phyloP scores from a whole-genome alignment of 2,113 vertebrate genomes.

The Heterochromis multidens region DNA sequence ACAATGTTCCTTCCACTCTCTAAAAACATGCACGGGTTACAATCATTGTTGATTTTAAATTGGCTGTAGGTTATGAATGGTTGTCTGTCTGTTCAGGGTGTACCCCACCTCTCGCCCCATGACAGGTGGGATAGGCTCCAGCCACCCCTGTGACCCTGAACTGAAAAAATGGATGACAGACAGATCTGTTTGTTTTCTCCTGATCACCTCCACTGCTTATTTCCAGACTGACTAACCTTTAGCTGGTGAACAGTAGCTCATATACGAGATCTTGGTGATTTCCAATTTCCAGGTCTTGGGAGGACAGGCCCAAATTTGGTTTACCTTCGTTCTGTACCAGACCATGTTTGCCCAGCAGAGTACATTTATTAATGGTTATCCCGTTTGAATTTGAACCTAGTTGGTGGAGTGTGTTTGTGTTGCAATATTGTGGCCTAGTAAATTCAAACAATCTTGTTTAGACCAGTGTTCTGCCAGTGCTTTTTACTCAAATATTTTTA shows the following conservation, averaged over 20 bases:
- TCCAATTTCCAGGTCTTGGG: too few relatives aligned
- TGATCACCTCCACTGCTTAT: background rate
- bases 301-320: background rate
- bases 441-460: background rate
- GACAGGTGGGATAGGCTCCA: background rate
- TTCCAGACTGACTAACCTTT: background rate
- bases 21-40: background rate
- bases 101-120: background rate
- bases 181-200: background rate
- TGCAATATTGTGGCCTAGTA: background rate
- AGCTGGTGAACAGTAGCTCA: background rate
- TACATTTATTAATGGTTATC: background rate
- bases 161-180: background rate
- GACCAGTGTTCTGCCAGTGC: background rate
- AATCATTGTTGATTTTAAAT: background rate
- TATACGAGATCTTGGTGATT: background rate
- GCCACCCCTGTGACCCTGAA: background rate
- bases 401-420: background rate
- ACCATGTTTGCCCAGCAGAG: background rate
- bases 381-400: background rate
- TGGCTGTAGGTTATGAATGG: background rate
- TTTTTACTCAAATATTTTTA: background rate
- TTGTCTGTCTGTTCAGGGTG: background rate
- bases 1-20: too few relatives aligned
- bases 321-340: background rate